These are phyloP conservation scores for Sitodiplosis mosellana DNA, from an alignment of 1,140 invertebrate genomes.

Conservation along the genomic window DNA sequence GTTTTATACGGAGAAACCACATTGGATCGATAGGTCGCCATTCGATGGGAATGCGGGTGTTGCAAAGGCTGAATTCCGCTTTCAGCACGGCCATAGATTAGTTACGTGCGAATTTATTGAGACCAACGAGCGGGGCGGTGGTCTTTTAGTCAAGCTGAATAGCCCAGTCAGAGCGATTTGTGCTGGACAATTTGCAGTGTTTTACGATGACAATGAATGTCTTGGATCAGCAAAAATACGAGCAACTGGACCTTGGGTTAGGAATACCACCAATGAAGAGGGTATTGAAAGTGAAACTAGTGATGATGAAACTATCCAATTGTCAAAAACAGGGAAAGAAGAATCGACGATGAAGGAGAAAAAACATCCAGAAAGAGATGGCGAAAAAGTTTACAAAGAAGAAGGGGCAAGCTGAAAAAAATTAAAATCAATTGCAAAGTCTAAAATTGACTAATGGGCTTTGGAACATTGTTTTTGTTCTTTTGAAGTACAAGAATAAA, in stretches of 20 bases:
- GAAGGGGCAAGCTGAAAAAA: too few relatives aligned
- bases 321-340: too few relatives aligned
- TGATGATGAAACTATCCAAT: too few relatives aligned
- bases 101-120: slow-evolving; percentile 41
- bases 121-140: slow-evolving; percentile 14
- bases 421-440: too few relatives aligned
- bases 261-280: too few relatives aligned
- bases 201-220: slow-evolving; percentile 67
- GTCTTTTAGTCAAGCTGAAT: slow-evolving; percentile 41
- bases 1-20: slow-evolving; percentile 42
- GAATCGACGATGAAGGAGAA: too few relatives aligned
- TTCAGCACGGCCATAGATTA: slow-evolving; percentile 65
- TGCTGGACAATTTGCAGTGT: slow-evolving; percentile 77
- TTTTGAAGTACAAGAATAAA: too few relatives aligned
- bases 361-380: too few relatives aligned
- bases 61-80: slow-evolving; percentile 55
- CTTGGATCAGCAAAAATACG: slow-evolving; percentile 70
- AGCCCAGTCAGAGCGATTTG: slow-evolving; percentile 57
- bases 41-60: slow-evolving; percentile 28
- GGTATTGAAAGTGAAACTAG: too few relatives aligned
- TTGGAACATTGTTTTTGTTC: too few relatives aligned
- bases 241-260: not conserved
- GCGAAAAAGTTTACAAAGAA: too few relatives aligned
- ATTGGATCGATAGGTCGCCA: slow-evolving; percentile 65
- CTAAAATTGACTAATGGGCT: too few relatives aligned